A percentile compares a stretch with the other conserved stretches of the same genome.
Conservation (phyloP, 2,113 vertebrate species). For the Otocyon megalotis region DNA sequence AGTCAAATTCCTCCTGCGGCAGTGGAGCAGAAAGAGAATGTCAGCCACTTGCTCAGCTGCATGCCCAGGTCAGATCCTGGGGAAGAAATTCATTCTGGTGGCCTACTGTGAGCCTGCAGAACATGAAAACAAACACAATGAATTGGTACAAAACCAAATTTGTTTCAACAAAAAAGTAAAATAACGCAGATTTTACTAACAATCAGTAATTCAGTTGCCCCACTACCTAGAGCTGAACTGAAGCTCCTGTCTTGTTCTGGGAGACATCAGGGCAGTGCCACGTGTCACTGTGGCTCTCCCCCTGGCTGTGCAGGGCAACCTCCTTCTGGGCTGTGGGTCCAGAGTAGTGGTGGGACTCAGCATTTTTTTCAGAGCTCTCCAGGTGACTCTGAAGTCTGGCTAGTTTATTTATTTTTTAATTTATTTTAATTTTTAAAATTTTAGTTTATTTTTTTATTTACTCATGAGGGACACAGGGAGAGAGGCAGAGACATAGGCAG, state of each 20-base stretch:
- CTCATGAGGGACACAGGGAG: no score
- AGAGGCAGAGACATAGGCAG: no score
- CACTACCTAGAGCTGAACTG: background rate
- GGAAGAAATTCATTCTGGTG: background rate
- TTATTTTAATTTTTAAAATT: no score
- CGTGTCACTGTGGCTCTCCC: rapidly evolving
- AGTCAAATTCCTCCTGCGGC: background rate
- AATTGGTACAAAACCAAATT: no score
- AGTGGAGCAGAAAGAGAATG: background rate
- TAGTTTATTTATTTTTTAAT: no score
- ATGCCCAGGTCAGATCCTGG: rapidly evolving
- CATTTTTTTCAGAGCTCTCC: background rate
- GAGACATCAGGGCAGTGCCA: rapidly evolving
- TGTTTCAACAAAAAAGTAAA: background rate
- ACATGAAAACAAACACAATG: background rate
- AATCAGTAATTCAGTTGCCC: background rate
- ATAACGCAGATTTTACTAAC: background rate
- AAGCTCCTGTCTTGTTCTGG: background rate
- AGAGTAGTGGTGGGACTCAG: background rate
- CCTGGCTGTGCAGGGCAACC: rapidly evolving
- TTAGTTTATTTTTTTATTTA: no score
- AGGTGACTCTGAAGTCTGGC: background rate
- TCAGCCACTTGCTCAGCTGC: background rate
- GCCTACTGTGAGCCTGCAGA: background rate
- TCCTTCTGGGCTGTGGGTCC: background rate